Evolutionary conservation across 1,140 invertebrate species (phyloP).

Genomic region (Forficula auricularia): DNA sequence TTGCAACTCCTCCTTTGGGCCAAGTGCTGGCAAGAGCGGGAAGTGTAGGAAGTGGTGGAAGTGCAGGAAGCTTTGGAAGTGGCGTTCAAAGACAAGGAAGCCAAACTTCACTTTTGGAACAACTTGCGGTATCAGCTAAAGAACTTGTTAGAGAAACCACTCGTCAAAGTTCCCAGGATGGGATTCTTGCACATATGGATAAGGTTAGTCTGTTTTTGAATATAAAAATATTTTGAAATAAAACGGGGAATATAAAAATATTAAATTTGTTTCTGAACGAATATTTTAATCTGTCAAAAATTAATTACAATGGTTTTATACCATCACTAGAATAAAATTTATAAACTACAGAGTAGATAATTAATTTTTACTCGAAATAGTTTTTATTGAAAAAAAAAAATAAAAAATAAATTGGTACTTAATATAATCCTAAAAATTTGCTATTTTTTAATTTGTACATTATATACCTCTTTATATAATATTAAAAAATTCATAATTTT

Average conservation of each 20-base stretch:
- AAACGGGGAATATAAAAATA: not conserved
- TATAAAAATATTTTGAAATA: slow-evolving; percentile 1
- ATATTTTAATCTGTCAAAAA: no score
- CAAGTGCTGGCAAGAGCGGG: slow-evolving; percentile 41
- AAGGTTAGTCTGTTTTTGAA: no score
- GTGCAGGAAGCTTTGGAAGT: slow-evolving; percentile 17
- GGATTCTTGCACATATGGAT: slow-evolving; percentile 73
- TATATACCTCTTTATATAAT: no score
- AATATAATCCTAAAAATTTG: no score
- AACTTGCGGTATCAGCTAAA: slow-evolving; percentile 69
- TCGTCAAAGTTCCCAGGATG: slow-evolving; percentile 73
- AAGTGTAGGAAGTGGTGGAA: slow-evolving; percentile 32
- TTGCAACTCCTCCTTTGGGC: slow-evolving; percentile 17
- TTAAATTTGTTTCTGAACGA: not conserved
- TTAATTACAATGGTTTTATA: no score
- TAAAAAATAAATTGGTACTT: no score
- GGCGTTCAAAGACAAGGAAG: slow-evolving; percentile 50
- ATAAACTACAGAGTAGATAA: no score
- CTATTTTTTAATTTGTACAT: no score
- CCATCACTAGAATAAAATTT: no score
- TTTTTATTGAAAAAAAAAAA: no score
- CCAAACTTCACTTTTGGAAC: slow-evolving; percentile 65
- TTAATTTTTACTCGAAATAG: no score
- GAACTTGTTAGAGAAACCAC: slow-evolving; percentile 69
- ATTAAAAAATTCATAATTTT: no score